A percentile compares a stretch with the other conserved stretches of the same genome.
phyloP scores from a whole-genome alignment of 2,113 vertebrate genomes.

The Herpetotheres cachinnans region DNA sequence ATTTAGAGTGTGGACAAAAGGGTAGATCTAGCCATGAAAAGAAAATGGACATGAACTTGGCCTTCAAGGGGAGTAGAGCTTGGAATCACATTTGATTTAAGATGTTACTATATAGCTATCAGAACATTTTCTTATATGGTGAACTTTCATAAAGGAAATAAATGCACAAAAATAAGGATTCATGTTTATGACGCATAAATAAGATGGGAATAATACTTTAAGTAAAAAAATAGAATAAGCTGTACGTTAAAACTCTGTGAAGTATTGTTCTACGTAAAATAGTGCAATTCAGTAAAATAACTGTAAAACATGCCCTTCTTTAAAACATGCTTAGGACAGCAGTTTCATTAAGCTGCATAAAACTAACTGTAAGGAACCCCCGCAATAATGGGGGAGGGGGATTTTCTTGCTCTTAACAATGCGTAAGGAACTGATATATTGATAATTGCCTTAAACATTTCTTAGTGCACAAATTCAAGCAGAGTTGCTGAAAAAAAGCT shows the following conservation, averaged over 20 bases:
- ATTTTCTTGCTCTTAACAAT: background rate
- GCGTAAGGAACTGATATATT: too few species aligned
- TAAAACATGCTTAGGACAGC: background rate
- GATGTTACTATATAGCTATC: background rate
- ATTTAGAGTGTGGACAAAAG: background rate
- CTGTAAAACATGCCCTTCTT: background rate
- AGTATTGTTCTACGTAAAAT: background rate
- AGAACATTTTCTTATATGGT: background rate
- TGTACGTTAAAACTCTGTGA: background rate
- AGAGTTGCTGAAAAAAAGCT: too few species aligned
- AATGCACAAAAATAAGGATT: background rate
- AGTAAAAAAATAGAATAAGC: background rate
- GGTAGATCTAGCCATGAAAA: background rate
- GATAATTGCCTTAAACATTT: too few species aligned
- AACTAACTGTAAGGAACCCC: background rate
- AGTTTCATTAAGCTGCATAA: background rate
- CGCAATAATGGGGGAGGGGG: background rate
- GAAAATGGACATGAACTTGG: background rate
- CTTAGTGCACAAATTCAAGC: too few species aligned
- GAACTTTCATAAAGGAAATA: background rate
- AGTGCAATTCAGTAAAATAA: background rate
- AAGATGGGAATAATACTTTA: background rate
- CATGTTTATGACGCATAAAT: background rate
- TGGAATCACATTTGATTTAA: background rate
- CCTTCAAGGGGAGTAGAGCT: background rate